Percentiles rank a stretch among this genome's conserved stretches.
These are phyloP conservation scores for Porites evermanni DNA, from an alignment of 92 coral and sea anemone species.

Conservation along the genomic window DNA sequence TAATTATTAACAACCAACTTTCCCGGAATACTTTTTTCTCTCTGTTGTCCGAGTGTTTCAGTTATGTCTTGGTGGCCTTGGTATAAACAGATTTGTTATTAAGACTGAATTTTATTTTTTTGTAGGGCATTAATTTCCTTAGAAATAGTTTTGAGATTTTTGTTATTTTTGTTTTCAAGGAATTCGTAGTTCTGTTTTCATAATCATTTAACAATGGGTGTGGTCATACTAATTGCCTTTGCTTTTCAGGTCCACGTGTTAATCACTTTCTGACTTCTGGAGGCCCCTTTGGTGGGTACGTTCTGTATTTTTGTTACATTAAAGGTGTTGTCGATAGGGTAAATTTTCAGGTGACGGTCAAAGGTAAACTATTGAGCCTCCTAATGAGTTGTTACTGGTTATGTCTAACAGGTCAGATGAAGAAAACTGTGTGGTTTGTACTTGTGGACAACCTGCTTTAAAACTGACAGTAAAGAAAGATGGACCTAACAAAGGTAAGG, in stretches of 20 bases:
- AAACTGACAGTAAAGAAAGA: slow-evolving; percentile 74
- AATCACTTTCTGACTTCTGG: slow-evolving; percentile 19
- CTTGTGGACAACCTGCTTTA: slow-evolving; percentile 73
- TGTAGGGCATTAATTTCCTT: too few species aligned
- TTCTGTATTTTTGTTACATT: background rate
- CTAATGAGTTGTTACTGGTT: too few species aligned
- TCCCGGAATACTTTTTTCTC: too few species aligned
- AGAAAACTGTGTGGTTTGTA: slow-evolving; percentile 79
- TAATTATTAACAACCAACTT: too few species aligned
- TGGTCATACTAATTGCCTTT: background rate
- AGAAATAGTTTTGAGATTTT: too few species aligned
- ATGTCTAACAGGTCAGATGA: slow-evolving; percentile 28
- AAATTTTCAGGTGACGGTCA: background rate
- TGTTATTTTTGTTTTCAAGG: too few species aligned
- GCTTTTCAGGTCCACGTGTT: slow-evolving; percentile 14
- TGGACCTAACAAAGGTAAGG: slow-evolving; percentile 77
- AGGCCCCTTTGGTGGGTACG: slow-evolving; percentile 16
- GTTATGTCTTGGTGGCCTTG: too few species aligned
- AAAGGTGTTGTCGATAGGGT: background rate
- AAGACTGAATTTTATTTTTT: too few species aligned
- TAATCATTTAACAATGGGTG: too few species aligned
- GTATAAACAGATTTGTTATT: too few species aligned
- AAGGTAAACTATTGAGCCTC: background rate
- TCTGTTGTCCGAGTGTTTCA: too few species aligned
- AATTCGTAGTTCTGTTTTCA: too few species aligned